phyloP scores from a whole-genome alignment of 1,140 invertebrate genomes.

The Drosophila bifasciata region DNA sequence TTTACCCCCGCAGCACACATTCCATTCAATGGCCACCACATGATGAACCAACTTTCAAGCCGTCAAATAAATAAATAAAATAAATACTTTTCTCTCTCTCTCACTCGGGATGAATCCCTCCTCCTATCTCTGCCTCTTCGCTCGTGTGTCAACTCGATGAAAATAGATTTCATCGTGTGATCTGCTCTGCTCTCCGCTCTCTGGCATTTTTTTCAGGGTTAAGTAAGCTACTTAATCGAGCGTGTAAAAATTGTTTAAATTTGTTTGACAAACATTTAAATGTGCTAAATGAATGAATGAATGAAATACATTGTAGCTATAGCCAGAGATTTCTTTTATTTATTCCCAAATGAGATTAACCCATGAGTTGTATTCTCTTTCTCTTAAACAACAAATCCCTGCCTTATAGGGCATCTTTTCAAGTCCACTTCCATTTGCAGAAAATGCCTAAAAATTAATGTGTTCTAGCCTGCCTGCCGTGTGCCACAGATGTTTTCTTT shows the following conservation, averaged over 20 bases:
- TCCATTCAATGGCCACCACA: constrained; percentile 19
- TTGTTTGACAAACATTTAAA: constrained; percentile 10
- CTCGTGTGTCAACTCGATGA: constrained; percentile 25
- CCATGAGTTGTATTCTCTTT: background rate
- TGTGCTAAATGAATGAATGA: constrained; percentile 5
- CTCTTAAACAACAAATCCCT: background rate
- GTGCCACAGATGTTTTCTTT: constrained; percentile 12
- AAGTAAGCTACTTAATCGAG: constrained; percentile 49
- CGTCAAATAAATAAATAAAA: constrained; percentile 22
- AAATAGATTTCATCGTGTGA: constrained; percentile 48
- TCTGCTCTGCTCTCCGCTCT: constrained; percentile 4
- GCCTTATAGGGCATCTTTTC: background rate
- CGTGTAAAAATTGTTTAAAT: constrained; percentile 22
- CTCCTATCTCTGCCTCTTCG: too few species aligned
- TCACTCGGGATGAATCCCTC: constrained; percentile 25
- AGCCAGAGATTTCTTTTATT: too few species aligned
- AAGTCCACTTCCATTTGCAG: constrained; percentile 12
- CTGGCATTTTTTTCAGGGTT: constrained; percentile 54
- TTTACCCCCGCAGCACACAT: background rate
- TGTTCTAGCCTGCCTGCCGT: background rate
- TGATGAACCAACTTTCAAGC: constrained; percentile 20
- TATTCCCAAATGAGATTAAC: too few species aligned
- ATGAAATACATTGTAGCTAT: background rate
- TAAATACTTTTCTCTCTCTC: too few species aligned
- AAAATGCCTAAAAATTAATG: background rate